Evolutionary conservation across 2,888 invertebrate genomes (phyloP).

Genomic region (Sarcophaga rosellei): DNA sequence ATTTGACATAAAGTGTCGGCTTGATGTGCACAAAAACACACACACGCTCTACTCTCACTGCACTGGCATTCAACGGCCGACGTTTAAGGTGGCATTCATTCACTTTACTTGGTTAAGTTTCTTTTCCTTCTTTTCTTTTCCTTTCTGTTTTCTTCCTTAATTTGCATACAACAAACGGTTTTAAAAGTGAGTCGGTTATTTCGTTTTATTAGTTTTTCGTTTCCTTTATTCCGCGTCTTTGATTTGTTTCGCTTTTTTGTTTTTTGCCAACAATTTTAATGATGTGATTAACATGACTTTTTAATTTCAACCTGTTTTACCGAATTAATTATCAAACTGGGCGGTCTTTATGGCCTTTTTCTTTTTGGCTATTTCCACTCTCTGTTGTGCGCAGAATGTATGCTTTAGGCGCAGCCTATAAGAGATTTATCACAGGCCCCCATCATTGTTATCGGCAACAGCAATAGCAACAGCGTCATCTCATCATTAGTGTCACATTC

Average conservation of each 20-base stretch:
- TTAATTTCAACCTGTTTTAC: slow-evolving; percentile 80
- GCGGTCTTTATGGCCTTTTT: slow-evolving; percentile 73
- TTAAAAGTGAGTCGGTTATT: slow-evolving; percentile 52
- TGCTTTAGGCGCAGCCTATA: slow-evolving; percentile 22
- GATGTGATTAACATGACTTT: slow-evolving; percentile 82
- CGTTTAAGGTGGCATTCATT: slow-evolving; percentile 26
- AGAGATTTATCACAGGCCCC: slow-evolving; percentile 48
- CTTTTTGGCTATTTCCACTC: too few species aligned
- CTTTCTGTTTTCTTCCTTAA: slow-evolving; percentile 4
- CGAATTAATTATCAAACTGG: slow-evolving; percentile 81
- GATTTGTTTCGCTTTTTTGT: slow-evolving; percentile 10
- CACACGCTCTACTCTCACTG: neutral
- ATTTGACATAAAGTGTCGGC: slow-evolving; percentile 62
- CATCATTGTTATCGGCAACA: slow-evolving; percentile 16
- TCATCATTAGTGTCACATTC: slow-evolving; percentile 11
- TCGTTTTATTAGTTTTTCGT: slow-evolving; percentile 50
- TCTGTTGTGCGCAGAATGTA: too few species aligned
- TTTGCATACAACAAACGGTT: slow-evolving; percentile 47
- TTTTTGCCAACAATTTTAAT: slow-evolving; percentile 79
- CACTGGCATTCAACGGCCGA: neutral
- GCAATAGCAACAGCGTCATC: slow-evolving; percentile 20
- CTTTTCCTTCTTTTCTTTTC: neutral
- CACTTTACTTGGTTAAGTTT: slow-evolving; percentile 1
- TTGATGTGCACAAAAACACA: slow-evolving; percentile 36
- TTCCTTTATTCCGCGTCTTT: slow-evolving; percentile 23